These are phyloP conservation scores for Craterocephalus amniculus DNA, from an alignment of 2,797 vertebrate species.

Conservation along the genomic window DNA sequence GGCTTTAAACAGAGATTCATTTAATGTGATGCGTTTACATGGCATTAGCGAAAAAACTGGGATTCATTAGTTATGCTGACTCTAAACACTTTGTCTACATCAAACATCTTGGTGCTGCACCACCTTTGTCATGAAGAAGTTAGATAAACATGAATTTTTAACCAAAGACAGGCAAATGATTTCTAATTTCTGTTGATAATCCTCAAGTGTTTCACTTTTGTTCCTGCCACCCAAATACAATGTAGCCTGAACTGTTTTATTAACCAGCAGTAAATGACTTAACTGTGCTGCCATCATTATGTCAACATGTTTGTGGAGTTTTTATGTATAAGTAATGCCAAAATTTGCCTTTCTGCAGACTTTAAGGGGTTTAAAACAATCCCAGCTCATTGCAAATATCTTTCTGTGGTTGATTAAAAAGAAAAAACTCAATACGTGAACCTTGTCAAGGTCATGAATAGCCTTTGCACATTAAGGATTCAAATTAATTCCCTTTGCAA, in stretches of 20 bases:
- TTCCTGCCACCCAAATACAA: background rate
- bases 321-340: background rate
- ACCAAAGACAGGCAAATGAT: constrained; percentile 6
- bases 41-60: constrained; percentile 8
- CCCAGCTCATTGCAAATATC: background rate
- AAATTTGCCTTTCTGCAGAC: background rate
- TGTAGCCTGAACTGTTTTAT: background rate
- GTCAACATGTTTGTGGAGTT: background rate
- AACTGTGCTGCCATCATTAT: background rate
- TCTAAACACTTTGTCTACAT: background rate
- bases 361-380: background rate
- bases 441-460: background rate
- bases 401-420: background rate
- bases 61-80: background rate
- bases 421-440: background rate
- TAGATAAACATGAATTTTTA: constrained; percentile 15
- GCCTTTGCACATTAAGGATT: background rate
- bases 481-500: background rate
- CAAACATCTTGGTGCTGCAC: background rate
- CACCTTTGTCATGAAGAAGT: constrained; percentile 35
- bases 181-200: background rate
- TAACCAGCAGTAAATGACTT: background rate
- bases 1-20: constrained; percentile 8
- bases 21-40: constrained; percentile 13
- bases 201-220: background rate